Evolutionary conservation across 2,113 vertebrate genomes (phyloP).

Genomic region (Elephantulus edwardii): DNA sequence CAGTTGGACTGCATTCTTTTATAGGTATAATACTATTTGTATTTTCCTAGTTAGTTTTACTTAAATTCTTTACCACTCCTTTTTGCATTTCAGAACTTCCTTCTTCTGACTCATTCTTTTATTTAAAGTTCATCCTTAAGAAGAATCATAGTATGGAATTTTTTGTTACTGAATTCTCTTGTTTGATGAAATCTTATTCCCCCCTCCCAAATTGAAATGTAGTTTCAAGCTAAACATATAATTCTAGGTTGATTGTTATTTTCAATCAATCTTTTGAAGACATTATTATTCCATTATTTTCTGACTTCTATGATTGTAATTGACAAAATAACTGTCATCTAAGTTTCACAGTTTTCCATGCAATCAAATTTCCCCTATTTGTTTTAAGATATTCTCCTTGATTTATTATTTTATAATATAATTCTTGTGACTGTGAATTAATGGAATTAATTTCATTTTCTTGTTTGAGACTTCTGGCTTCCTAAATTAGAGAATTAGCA

Average conservation of each 20-base stretch:
- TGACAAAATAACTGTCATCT: not conserved
- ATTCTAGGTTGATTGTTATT: not conserved
- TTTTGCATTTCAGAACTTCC: not conserved
- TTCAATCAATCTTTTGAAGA: not conserved
- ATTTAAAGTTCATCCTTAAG: not conserved
- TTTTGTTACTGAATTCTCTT: not conserved
- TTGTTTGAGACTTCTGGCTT: no score
- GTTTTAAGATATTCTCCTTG: not conserved
- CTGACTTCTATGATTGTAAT: not conserved
- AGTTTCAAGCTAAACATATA: not conserved
- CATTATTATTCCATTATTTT: not conserved
- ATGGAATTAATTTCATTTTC: no score
- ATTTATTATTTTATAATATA: not conserved
- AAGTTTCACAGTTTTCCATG: not conserved
- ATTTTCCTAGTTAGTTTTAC: not conserved
- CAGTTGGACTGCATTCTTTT: not conserved
- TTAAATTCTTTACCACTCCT: not conserved
- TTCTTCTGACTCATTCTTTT: not conserved
- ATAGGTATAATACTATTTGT: not conserved
- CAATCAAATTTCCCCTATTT: not conserved
- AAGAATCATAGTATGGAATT: not conserved
- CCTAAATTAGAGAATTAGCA: no score
- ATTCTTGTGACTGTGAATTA: no score
- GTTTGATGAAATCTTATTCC: not conserved
- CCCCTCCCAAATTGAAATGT: not conserved